A percentile compares a stretch with the other conserved stretches of the same genome.
Conservation (phyloP, 2,113 vertebrate genomes). For the Podarcis cretensis region DNA sequence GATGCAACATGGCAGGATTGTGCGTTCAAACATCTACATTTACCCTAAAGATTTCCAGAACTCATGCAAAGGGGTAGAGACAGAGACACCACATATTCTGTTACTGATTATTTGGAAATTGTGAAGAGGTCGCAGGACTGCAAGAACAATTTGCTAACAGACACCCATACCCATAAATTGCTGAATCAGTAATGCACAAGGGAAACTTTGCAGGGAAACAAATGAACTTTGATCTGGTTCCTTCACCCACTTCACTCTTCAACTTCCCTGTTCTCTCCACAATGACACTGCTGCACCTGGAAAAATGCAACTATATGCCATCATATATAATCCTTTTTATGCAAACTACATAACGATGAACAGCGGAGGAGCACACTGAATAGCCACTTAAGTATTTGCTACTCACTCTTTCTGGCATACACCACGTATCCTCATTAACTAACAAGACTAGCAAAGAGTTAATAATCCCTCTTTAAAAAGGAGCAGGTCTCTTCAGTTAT, state of each 20-base stretch:
- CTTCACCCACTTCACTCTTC: background rate
- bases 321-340: background rate
- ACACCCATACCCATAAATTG: background rate
- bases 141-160: constrained; percentile 24
- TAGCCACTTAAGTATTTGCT: background rate
- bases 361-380: background rate
- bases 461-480: background rate
- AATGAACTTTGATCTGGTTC: background rate
- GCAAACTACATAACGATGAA: background rate
- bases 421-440: too few relatives aligned
- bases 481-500: background rate
- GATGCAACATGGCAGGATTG: background rate
- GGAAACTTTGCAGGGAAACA: background rate
- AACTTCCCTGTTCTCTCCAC: background rate
- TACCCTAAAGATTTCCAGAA: background rate
- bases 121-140: background rate
- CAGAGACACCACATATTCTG: background rate
- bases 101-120: background rate
- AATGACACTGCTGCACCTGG: background rate
- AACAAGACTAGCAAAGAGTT: background rate
- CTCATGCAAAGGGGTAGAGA: background rate
- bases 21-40: background rate
- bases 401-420: background rate
- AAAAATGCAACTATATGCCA: background rate
- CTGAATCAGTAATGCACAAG: background rate